Evolutionary conservation across 1,140 invertebrate species (phyloP), one percentile per base, ranked within the genome.

Genomic region (Drosophila mayri): DNA sequence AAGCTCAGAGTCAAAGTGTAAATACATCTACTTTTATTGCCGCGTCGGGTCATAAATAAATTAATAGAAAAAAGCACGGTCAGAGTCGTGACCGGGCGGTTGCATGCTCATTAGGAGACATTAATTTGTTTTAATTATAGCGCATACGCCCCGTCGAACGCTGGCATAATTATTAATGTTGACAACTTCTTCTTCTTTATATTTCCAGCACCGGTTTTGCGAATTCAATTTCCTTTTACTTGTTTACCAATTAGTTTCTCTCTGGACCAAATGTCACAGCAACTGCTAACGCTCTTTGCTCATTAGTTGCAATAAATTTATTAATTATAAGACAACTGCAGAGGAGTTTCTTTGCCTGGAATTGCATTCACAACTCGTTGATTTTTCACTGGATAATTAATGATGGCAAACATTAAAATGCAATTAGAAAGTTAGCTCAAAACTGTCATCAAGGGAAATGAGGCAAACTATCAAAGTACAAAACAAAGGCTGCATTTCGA

Each of bases 81-180:
- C 35, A 35, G 40, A 22, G 47, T 37, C 50, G 32, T 22, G 50
- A 35, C 38, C 25, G 25, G 41, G 11, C 32, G 38, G 22, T 57
- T 49, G 54, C 63, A 38, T 44, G 50, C 85, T 84, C 76, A 83
- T 84, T 78, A 81, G 59, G 32, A 50, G 61, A 50, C 49, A 58
- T 68, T 88, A 81, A 90, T 81, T 84, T 80, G 62, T 72, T 74
- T 74, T 70, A 80, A 61, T 81, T 76, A 88, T 73, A 52, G 46
- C 52, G 75, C 49, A 60, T 61, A 58, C 76, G 47, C 37, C 66
- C 32, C 43, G 71, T 59, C 68, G 61, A 43, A 70, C 61, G 47
- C 35, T 28, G 35, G 47, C 71, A 60, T 79, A 73, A 70, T 87
- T 62, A 81, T 77, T 70, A 57, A 63, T 76, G 73, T 43, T 35